Percentiles rank a stretch among this genome's conserved stretches.
Conservation (phyloP, 1,140 invertebrate genomes). For the Dendroctonus valens region DNA sequence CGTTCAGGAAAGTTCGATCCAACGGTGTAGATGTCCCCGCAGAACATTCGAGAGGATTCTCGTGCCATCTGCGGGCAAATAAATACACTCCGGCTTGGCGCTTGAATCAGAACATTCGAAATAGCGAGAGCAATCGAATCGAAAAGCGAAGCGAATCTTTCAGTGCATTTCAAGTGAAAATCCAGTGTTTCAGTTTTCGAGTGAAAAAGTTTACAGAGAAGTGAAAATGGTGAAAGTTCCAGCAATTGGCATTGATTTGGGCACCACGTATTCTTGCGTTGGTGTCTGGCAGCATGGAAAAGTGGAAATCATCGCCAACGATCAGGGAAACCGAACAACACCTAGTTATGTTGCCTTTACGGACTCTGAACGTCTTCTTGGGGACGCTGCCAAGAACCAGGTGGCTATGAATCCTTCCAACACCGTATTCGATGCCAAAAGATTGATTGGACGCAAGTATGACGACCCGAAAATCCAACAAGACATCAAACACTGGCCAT, state of each 20-base stretch:
- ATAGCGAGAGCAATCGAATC: constrained; percentile 20
- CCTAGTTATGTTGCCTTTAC: constrained; percentile 88
- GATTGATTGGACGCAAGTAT: too few species aligned
- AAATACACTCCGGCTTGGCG: not conserved
- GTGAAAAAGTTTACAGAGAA: constrained; percentile 6
- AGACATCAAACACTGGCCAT: too few species aligned
- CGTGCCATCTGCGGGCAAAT: not conserved
- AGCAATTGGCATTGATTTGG: constrained; percentile 75
- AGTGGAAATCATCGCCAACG: constrained; percentile 92
- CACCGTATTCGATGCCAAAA: too few species aligned
- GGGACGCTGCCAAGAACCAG: constrained; percentile 58
- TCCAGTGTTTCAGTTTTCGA: not conserved
- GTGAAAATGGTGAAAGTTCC: constrained; percentile 40
- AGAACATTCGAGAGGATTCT: not conserved
- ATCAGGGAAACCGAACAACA: constrained; percentile 90
- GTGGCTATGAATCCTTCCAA: constrained; percentile 81
- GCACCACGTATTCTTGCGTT: constrained; percentile 79
- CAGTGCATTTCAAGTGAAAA: constrained; percentile 7
- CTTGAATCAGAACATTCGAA: constrained; percentile 10
- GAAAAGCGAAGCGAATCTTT: constrained; percentile 6
- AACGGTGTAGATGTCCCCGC: too few species aligned
- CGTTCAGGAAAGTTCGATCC: too few species aligned
- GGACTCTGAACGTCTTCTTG: constrained; percentile 73
- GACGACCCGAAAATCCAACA: too few species aligned
- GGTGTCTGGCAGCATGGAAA: constrained; percentile 84